Conservation (phyloP, 2,888 invertebrate genomes). For the Heliconius ethilla region DNA sequence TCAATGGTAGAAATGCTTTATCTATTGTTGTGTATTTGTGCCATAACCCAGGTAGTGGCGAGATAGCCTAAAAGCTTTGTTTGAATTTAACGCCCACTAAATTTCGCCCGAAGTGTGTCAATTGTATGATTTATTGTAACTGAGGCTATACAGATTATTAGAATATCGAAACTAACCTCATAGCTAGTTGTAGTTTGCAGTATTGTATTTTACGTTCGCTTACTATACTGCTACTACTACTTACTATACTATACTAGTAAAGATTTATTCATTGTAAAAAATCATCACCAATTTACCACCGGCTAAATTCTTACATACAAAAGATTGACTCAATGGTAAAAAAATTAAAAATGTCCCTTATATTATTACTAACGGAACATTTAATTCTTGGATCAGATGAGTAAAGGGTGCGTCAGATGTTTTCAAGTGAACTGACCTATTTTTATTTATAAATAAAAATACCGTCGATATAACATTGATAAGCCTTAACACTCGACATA, state of each 20-base stretch:
- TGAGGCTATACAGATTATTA: not conserved
- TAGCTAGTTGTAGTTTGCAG: not conserved
- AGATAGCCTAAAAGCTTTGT: slow-evolving; percentile 14
- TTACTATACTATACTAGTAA: too few relatives aligned
- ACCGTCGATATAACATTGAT: not conserved
- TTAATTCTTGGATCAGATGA: not conserved
- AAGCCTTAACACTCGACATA: slow-evolving; percentile 8
- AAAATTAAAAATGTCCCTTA: not conserved
- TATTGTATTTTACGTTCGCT: not conserved
- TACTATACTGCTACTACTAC: too few relatives aligned
- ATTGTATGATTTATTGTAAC: slow-evolving; percentile 3
- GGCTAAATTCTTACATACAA: too few relatives aligned
- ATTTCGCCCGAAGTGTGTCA: not conserved
- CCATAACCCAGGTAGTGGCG: not conserved
- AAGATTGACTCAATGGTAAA: too few relatives aligned
- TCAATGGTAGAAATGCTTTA: not conserved
- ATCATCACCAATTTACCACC: too few relatives aligned
- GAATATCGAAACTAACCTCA: not conserved
- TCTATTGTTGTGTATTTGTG: slow-evolving; percentile 3
- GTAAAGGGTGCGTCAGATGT: slow-evolving; percentile 15
- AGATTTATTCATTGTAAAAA: too few relatives aligned
- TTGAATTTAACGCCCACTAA: slow-evolving; percentile 12
- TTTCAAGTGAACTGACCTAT: slow-evolving; percentile 15
- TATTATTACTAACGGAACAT: not conserved
- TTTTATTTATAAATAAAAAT: slow-evolving; percentile 15